Evolutionary conservation across 2,797 vertebrate genomes (phyloP).

Genomic region (Parauchenoglanis punctatus): DNA sequence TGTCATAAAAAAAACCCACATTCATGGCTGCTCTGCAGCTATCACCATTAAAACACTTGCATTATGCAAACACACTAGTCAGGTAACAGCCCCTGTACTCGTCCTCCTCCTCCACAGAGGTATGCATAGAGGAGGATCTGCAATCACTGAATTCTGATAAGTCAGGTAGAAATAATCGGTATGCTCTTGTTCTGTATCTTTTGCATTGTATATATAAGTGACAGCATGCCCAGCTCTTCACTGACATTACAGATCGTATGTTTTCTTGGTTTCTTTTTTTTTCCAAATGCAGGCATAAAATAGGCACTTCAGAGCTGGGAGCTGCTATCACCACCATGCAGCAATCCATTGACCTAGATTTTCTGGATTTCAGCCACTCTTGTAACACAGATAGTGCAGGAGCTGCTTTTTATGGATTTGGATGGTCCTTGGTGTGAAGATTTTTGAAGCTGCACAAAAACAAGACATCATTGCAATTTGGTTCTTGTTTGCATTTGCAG

Average conservation of each 20-base stretch:
- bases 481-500: not conserved
- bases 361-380: constrained; percentile 60
- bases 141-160: constrained; percentile 23
- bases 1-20: constrained; percentile 37
- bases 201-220: not conserved
- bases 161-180: not conserved
- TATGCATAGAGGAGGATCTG: not conserved
- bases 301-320: constrained; percentile 55
- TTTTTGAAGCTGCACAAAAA: constrained; percentile 15
- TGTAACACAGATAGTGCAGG: constrained; percentile 41
- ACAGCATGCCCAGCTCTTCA: constrained; percentile 3
- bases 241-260: not conserved
- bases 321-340: constrained; percentile 57
- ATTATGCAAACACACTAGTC: constrained; percentile 46
- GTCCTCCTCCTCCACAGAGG: constrained; percentile 8
- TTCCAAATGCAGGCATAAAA: constrained; percentile 45
- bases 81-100: constrained; percentile 21
- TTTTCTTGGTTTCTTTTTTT: not conserved
- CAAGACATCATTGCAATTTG: constrained; percentile 7
- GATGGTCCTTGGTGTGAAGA: constrained; percentile 33
- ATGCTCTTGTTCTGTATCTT: not conserved
- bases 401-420: constrained; percentile 52
- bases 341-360: constrained; percentile 62
- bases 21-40: constrained; percentile 31
- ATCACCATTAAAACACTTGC: constrained; percentile 31